phyloP scores from a whole-genome alignment of 2,113 vertebrate species.

The Melanerpes formicivorus region DNA sequence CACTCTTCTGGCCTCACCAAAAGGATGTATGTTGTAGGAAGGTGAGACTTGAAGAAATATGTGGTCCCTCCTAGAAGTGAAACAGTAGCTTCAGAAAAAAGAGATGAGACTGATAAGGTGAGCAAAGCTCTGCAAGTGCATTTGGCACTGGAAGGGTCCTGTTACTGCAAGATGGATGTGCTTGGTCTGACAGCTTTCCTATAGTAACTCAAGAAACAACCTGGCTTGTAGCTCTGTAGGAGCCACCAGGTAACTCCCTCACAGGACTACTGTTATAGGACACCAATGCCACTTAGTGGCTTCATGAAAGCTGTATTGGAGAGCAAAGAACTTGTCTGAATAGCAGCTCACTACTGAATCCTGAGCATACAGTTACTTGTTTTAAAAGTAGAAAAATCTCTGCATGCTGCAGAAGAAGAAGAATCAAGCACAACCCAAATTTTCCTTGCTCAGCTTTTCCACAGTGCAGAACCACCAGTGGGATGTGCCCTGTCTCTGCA shows the following conservation, averaged over 20 bases:
- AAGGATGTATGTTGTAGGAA: background rate
- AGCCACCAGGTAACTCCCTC: background rate
- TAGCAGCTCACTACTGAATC: background rate
- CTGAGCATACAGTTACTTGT: background rate
- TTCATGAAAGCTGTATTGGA: background rate
- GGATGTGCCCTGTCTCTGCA: fast-evolving
- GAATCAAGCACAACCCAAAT: background rate
- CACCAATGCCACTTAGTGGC: constrained; percentile 46
- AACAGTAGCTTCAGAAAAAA: background rate
- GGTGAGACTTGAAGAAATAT: background rate
- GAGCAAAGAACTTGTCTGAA: background rate
- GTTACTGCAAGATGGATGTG: background rate
- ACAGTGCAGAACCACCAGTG: background rate
- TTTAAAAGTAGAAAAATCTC: background rate
- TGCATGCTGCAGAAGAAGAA: background rate
- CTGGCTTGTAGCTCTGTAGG: background rate
- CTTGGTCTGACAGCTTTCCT: background rate
- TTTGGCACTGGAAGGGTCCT: background rate
- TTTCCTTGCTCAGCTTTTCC: background rate
- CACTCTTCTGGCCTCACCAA: background rate
- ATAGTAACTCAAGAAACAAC: background rate
- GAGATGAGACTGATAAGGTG: background rate
- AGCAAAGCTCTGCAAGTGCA: background rate
- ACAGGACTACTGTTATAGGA: background rate
- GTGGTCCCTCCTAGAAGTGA: background rate